Percentiles rank a stretch among this genome's conserved stretches.
These are phyloP conservation scores for Kryptopterus vitreolus DNA, from an alignment of 2,797 vertebrate genomes.

Conservation along the genomic window DNA sequence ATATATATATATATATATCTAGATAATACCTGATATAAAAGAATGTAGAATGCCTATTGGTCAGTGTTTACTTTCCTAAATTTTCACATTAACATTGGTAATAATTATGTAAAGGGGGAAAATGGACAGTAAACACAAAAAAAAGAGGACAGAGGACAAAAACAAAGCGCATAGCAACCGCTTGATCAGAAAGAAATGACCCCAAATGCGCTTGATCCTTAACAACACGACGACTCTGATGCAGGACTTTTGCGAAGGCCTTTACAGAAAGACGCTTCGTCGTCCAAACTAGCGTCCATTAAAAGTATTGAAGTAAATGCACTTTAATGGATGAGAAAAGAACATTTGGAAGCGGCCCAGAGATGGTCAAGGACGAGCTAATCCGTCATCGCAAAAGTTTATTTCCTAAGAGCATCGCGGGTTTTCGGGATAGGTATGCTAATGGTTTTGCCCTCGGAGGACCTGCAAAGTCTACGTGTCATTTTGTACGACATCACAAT, in stretches of 20 bases:
- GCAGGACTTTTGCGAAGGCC: conserved; percentile 9
- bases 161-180: no score
- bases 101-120: neutral
- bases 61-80: no score
- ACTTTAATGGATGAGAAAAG: conserved; percentile 28
- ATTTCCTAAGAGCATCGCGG: conserved; percentile 10
- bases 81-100: no score
- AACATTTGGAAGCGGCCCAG: conserved; percentile 31
- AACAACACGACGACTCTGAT: conserved; percentile 55
- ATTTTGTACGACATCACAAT: neutral
- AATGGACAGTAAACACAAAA: conserved; percentile 43
- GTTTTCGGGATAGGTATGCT: conserved; percentile 3
- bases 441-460: conserved; percentile 1
- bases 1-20: no score
- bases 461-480: neutral
- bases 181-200: conserved; percentile 59
- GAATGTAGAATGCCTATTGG: no score
- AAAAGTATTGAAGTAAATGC: conserved; percentile 19
- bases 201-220: conserved; percentile 43
- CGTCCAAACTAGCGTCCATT: conserved; percentile 28
- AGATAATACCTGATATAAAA: no score
- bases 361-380: conserved; percentile 22
- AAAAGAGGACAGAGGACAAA: conserved; percentile 40
- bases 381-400: conserved; percentile 19
- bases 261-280: neutral